Conservation (phyloP, 2,888 invertebrate genomes). For the Drosophila anceps region DNA sequence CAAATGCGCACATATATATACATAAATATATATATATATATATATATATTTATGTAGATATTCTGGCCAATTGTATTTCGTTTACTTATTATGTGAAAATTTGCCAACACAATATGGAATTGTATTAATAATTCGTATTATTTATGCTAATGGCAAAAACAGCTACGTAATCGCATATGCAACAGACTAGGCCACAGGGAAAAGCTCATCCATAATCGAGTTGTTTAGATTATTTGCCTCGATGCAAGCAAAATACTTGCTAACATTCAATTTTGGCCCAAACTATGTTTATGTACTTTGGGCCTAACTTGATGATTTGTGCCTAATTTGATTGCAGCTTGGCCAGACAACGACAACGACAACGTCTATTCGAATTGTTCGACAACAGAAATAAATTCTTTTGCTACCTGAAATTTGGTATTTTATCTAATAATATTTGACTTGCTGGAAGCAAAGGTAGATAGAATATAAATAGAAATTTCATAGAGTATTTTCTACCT, state of each 20-base stretch:
- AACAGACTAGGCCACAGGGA: conserved; percentile 26
- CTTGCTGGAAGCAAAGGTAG: too few species aligned
- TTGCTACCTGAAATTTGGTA: neutral
- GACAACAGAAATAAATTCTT: neutral
- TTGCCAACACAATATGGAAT: conserved; percentile 41
- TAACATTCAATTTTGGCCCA: conserved; percentile 22
- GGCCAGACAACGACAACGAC: neutral
- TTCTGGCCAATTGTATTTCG: conserved; percentile 43
- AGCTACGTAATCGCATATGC: conserved; percentile 12
- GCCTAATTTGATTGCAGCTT: conserved; percentile 14
- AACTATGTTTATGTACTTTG: neutral
- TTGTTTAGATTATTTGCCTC: conserved; percentile 21
- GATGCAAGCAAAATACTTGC: conserved; percentile 2
- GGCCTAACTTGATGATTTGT: conserved; percentile 20
- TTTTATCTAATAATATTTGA: too few species aligned
- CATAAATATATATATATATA: neutral
- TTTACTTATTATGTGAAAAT: conserved; percentile 59
- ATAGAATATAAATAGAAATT: too few species aligned
- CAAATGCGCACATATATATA: conserved; percentile 11
- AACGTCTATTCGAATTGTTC: neutral
- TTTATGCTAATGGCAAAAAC: conserved; percentile 52
- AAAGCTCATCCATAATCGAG: conserved; percentile 22
- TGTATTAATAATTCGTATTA: conserved; percentile 49
- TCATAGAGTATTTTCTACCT: too few species aligned
- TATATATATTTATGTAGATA: conserved; percentile 23